Base-by-base conservation (phyloP, 2,888 invertebrate genomes). In the Epistrophe grossulariae region DNA sequence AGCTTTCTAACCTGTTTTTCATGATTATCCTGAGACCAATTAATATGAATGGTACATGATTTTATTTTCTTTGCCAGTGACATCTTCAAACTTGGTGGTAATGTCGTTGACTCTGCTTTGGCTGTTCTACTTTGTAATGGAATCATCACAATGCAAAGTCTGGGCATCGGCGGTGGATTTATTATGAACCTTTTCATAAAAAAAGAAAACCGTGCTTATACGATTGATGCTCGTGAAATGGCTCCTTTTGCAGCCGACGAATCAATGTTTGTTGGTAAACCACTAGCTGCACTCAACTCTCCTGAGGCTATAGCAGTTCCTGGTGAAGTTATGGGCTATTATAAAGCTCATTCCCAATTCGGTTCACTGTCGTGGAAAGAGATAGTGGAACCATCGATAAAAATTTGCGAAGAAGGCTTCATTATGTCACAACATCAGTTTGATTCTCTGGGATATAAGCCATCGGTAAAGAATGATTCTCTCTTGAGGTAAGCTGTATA, bases 101-200 rank as follows among this genome's bases (percentile, higher is more conserved):
- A 96, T 35, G 98, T 97, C 0, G 96, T 97, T 52, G 98, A 98
- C 91, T 96, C 98, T 0, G 95, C 97, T 0, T 94, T 98, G 62
- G 97, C 97, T 0, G 94, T 97, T 0, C 94, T 97, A 93, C 96
- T 98, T 89, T 98, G 98, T 94, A 96, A 97, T 90, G 97, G 98
- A 0, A 92, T 97, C 1, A 93, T 95, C 55, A 96, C 96, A 89
- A 95, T 96, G 94, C 97, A 97, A 90, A 96, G 96, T 91, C 95
- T 96, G 95, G 96, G 96, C 0, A 91, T 96, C 0, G 97, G 97
- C 0, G 97, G 97, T 0, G 97, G 97, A 0, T 95, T 96, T 92
- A 93, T 97, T 89, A 96, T 97, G 96, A 96, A 96, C 0, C 94
- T 97, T 66, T 97, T 96, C 93, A 94, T 94, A 55, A 94, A 94